These are phyloP conservation scores for Psephotus haematonotus DNA, from an alignment of 2,113 vertebrate genomes.

Conservation along the genomic window DNA sequence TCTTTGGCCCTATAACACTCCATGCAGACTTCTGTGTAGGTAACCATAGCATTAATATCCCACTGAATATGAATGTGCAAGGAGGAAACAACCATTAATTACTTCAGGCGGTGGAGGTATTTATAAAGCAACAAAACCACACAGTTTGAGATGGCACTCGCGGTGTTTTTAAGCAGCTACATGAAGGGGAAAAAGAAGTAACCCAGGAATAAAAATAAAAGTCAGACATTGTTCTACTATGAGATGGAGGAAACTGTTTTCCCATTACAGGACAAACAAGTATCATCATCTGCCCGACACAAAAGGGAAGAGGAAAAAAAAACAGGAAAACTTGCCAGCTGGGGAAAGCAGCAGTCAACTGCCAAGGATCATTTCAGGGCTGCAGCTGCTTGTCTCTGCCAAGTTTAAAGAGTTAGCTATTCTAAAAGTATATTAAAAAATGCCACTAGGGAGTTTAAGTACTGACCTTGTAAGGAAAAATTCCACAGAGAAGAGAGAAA, in stretches of 20 bases:
- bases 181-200: neutral
- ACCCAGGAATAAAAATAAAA: neutral
- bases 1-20: neutral
- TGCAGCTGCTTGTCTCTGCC: neutral
- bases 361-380: neutral
- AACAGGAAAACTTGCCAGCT: constrained; percentile 42
- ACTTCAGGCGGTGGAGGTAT: neutral
- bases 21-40: neutral
- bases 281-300: neutral
- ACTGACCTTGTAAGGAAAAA: constrained; percentile 64
- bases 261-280: constrained; percentile 15
- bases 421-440: neutral
- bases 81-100: neutral
- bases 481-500: neutral
- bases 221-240: neutral
- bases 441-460: neutral
- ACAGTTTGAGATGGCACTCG: neutral
- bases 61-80: neutral
- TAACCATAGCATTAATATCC: neutral
- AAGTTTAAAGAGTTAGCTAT: neutral
- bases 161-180: neutral
- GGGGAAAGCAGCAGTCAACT: neutral
- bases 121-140: neutral
- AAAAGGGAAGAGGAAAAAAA: constrained; percentile 40
- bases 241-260: neutral